phyloP scores from a whole-genome alignment of 2,113 vertebrate species.

The Nyctibius bracteatus region DNA sequence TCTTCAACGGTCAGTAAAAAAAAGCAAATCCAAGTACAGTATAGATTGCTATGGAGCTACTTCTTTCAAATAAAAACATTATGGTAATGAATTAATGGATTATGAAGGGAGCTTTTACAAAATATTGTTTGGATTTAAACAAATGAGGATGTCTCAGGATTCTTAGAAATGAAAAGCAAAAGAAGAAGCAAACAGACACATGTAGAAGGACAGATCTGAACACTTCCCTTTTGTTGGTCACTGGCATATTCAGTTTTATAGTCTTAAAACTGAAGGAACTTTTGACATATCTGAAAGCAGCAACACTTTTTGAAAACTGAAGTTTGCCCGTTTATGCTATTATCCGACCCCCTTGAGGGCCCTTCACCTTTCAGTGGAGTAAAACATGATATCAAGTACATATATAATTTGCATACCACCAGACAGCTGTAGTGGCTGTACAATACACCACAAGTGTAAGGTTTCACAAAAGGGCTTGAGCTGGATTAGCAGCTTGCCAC shows the following conservation, averaged over 20 bases:
- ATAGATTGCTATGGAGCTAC: not conserved
- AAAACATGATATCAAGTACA: not conserved
- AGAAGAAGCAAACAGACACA: not conserved
- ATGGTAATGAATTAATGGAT: not conserved
- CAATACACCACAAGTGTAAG: not conserved
- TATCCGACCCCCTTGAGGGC: not conserved
- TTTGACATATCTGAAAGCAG: not conserved
- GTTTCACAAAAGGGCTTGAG: constrained; percentile 1
- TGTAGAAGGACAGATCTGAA: not conserved
- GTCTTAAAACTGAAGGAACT: not conserved
- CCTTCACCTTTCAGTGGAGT: not conserved
- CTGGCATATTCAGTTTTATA: not conserved
- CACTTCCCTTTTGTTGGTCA: not conserved
- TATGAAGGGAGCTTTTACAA: not conserved
- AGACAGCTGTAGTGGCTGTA: not conserved
- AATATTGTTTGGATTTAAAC: not conserved
- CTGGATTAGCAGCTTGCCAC: not conserved
- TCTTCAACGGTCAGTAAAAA: constrained; percentile 72
- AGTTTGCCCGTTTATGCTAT: not conserved
- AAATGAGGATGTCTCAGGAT: not conserved
- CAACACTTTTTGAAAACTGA: not conserved
- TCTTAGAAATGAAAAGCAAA: not conserved
- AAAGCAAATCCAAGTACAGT: not conserved
- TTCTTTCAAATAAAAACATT: not conserved
- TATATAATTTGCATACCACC: not conserved